phyloP scores from a whole-genome alignment of 2,113 vertebrate species.

The Pelusios castaneus region DNA sequence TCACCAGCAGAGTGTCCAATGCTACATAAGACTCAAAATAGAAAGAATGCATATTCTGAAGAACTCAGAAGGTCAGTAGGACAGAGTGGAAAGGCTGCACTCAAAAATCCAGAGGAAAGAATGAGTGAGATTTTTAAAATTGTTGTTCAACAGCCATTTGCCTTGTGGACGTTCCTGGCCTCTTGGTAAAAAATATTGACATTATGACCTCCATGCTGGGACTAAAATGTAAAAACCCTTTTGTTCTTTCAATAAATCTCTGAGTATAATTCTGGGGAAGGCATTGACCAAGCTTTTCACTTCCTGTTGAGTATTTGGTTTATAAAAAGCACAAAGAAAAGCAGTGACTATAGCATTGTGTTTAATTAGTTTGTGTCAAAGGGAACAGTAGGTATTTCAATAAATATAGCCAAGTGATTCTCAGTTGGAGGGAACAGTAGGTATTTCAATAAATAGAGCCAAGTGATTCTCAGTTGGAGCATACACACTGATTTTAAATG shows the following conservation, averaged over 20 bases:
- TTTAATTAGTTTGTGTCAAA: not conserved
- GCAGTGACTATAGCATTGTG: not conserved
- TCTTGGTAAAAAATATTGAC: too few relatives aligned
- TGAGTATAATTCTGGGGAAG: not conserved
- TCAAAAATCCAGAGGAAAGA: not conserved
- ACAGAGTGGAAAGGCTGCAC: not conserved
- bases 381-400: not conserved
- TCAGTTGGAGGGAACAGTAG: not conserved
- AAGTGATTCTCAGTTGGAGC: not conserved
- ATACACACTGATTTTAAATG: not conserved
- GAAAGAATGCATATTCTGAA: not conserved
- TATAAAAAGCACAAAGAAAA: not conserved
- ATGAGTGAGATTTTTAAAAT: not conserved
- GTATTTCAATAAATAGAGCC: too few relatives aligned
- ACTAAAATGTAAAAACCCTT: not conserved
- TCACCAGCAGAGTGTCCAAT: not conserved
- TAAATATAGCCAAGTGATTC: not conserved
- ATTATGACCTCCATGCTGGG: not conserved
- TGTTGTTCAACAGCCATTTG: not conserved
- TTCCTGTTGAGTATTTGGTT: not conserved
- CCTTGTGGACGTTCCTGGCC: not conserved
- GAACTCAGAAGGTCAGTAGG: not conserved
- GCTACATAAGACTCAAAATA: not conserved
- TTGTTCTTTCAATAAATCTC: not conserved
- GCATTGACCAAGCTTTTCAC: not conserved